Base-by-base conservation (phyloP, 2,797 vertebrate genomes). In the Poeciliopsis turneri region DNA sequence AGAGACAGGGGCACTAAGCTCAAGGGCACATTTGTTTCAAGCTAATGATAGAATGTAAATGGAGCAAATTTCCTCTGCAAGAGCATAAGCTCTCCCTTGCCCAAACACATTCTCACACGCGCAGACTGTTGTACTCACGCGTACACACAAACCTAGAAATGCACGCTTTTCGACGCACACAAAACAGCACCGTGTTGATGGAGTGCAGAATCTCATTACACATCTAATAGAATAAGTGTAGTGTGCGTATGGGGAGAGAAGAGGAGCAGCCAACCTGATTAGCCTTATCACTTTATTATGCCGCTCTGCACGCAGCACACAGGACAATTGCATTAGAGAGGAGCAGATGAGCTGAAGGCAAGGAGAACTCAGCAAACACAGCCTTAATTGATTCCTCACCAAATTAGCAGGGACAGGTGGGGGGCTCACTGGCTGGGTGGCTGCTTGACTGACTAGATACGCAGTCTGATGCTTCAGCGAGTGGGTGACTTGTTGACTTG, bases 291-390 rank as follows among this genome's bases (percentile, higher is more conserved):
- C 96, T 97, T 97, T 97, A 97, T 99, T 98, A 97, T 97, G 97
- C 96, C 95, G 96, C 95, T 53, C 96, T 96, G 97, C 96, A 95
- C 95, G 96, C 97, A 96, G 97, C 96, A 94, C 95, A 94, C 95
- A 96, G 96, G 97, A 97, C 97, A 97, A 98, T 98, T 97, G 95
- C 97, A 99, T 99, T 98, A 98, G 95, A 97, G 95, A 95, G 95
- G 95, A 96, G 95, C 94, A 94, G 95, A 97, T 96, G 94, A 97
- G 96, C 97, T 97, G 96, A 97, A 97, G 97, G 94, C 96, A 96
- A 96, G 93, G 96, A 96, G 96, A 97, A 95, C 92, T 90, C 92
- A 81, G 92, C 89, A 97, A 96, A 95, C 90, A 86, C 93, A 80
- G 86, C 90, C 94, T 95, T 95, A 95, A 96, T 96, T 96, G 95